Evolutionary conservation across 2,888 invertebrate species (phyloP), one percentile per base, ranked within the genome.

Genomic region (Netelia inedita): DNA sequence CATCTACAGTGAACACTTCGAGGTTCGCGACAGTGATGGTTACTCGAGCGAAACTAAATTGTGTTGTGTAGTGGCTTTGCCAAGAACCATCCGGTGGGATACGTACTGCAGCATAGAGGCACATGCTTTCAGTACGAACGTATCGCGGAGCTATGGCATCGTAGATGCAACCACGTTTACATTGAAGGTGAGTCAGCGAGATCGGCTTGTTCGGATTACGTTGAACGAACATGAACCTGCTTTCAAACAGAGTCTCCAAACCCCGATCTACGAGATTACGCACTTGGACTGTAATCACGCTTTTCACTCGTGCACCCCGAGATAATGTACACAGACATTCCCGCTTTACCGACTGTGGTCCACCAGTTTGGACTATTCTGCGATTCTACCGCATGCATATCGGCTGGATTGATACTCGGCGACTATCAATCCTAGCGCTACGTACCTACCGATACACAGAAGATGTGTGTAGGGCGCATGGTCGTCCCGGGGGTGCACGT

Each of bases 191-290:
- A 16, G n/a, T 43, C 6, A 41, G 55, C 23, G 46, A 68, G 72
- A 78, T 76, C 61, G 72, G 80, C 75, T 80, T 86, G 88, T 76
- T 83, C 63, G 88, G 88, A 89, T 90, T 89, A 90, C 71, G 63
- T 57, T 66, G 86, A 83, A 86, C 88, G 88, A 90, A 89, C 88
- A 87, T 87, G 81, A 72, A 73, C 73, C 83, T 76, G 83, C 76
- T 86, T 88, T 87, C 79, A 85, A 89, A 87, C 87, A 74, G 83
- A 28, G 73, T 66, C 41, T 68, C 57, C 61, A 23, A 6, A n/a
- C 6, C 65, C 21, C 66, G 55, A 69, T 78, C 68, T 21, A 61
- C 69, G 79, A 85, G 85, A 86, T 85, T 85, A 86, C 83, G 73
- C 75, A 81, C 80, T 73, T 72, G 80, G 65, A 21, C 50, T 55